A percentile compares a stretch with the other conserved stretches of the same genome.
Evolutionary conservation across 2,113 vertebrate genomes (phyloP).

Genomic region (Amblyornis subalaris): DNA sequence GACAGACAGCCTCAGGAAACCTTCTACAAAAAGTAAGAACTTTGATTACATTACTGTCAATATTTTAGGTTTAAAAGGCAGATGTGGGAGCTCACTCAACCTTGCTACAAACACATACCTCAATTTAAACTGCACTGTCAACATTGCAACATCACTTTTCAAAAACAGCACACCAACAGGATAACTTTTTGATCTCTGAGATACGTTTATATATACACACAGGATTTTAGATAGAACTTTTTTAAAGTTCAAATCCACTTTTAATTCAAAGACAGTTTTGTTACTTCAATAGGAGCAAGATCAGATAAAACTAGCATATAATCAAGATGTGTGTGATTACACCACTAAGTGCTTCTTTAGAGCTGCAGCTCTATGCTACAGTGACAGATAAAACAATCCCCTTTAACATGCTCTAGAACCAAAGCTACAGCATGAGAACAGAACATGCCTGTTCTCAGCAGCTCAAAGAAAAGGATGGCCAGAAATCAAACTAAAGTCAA

Average conservation of each 20-base stretch:
- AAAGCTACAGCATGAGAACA: background rate
- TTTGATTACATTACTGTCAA: conserved; percentile 50
- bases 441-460: background rate
- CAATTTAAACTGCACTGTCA: conserved; percentile 4
- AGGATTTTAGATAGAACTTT: background rate
- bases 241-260: background rate
- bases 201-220: background rate
- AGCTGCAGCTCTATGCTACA: background rate
- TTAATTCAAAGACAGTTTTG: background rate
- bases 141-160: background rate
- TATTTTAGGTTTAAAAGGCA: conserved; percentile 41
- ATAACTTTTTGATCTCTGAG: background rate
- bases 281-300: background rate
- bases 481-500: background rate
- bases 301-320: background rate
- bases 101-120: background rate
- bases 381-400: background rate
- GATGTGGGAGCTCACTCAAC: background rate
- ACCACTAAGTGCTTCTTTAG: background rate
- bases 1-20: conserved; percentile 25
- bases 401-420: background rate
- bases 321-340: background rate
- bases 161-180: background rate
- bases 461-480: background rate
- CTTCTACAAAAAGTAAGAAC: background rate